These are phyloP conservation scores for Heliconius congener DNA, from an alignment of 1,140 invertebrate genomes.

Conservation along the genomic window DNA sequence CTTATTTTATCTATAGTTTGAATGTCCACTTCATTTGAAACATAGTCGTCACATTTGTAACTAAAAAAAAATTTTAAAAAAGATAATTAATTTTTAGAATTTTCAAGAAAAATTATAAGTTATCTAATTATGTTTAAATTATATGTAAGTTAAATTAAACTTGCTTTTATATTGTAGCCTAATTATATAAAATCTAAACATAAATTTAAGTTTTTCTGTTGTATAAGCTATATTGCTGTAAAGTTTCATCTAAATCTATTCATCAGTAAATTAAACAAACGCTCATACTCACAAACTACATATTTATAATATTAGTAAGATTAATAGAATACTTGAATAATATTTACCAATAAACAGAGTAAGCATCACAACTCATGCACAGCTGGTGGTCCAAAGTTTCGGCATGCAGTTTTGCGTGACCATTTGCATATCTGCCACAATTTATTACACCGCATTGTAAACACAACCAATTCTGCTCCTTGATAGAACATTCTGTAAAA, in stretches of 20 bases:
- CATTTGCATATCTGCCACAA: constrained; percentile 90
- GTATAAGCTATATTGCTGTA: not conserved
- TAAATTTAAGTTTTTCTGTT: not conserved
- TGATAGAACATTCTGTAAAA: constrained; percentile 84
- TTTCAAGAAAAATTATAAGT: no score
- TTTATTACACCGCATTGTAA: constrained; percentile 87
- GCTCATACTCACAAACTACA: not conserved
- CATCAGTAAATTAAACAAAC: not conserved
- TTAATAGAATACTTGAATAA: not conserved
- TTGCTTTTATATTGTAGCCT: not conserved
- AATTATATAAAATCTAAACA: not conserved
- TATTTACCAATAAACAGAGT: constrained; percentile 88
- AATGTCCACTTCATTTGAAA: constrained; percentile 87
- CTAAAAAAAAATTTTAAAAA: constrained; percentile 67
- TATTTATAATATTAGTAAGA: constrained; percentile 2
- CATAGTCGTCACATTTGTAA: constrained; percentile 91
- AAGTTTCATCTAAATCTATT: constrained; percentile 5
- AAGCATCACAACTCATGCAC: constrained; percentile 89
- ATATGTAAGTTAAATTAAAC: no score
- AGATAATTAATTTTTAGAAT: not conserved
- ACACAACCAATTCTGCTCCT: constrained; percentile 89
- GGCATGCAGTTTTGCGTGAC: constrained; percentile 88
- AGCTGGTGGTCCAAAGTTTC: constrained; percentile 85
- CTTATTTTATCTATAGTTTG: constrained; percentile 84
- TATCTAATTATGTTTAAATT: no score